Evolutionary conservation across 2,113 vertebrate species (phyloP), one percentile per base, ranked within the genome.

Genomic region (Benitochromis conjunctus): DNA sequence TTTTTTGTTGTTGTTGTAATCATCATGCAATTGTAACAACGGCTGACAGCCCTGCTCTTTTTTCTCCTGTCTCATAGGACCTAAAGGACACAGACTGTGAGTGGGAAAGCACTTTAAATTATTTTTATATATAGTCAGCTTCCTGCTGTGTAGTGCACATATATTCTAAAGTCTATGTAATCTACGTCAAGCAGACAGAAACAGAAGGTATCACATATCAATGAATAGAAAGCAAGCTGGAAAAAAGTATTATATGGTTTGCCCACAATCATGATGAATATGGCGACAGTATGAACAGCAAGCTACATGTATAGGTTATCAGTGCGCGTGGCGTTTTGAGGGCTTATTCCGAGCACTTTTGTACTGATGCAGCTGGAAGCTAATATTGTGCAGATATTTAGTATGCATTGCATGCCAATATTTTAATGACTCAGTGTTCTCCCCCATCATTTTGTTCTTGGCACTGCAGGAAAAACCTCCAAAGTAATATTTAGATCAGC

Each of bases 151-250:
- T 21, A 10, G 24, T 21, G 53, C 60, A 57, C 7, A 66, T 81
- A 21, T 48, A 43, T 26, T 36, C 58, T 79, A 80, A 91, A 46
- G 41, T 82, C 86, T 77, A 77, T 38, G 62, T 86, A 88, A 93
- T 79, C 86, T 81, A 57, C 81, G 56, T 85, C 38, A 21, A 21
- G 76, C 88, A 78, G 83, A 82, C 55, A 69, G 82, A 43, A 1
- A 41, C 48, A 80, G 71, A 83, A 76, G 78, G 81, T 57, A 82
- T 92, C 82, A 88, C 26, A 36, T 54, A 82, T 80, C 79, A 90
- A 88, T 94, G 87, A 93, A 92, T 89, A 90, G 21, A 86, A 83
- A 91, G 86, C 79, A 90, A 86, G 58, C 43, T 60, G 58, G 43
- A 19, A 81, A 55, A 83, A 86, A 76, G 69, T 29, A 84, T 82